Base-by-base conservation (phyloP, 1,140 invertebrate genomes). In the Polypedilum vanderplanki region DNA sequence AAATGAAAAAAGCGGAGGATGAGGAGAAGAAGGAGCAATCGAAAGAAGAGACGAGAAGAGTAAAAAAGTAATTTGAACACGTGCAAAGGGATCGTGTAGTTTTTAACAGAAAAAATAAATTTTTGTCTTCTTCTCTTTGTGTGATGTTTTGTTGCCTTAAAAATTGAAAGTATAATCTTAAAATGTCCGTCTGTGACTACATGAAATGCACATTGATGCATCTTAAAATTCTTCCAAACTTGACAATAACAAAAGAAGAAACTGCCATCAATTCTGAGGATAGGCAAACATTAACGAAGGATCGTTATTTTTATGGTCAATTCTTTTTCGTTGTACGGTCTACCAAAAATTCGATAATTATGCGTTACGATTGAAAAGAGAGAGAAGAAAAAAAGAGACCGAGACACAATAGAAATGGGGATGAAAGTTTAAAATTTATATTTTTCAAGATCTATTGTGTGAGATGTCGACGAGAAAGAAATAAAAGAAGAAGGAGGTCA, bases 341-440 rank as follows among this genome's bases (percentile, higher is more conserved):
- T 70, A 70, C 65, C 65, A 70, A 70, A 70, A 70, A 70, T 20
- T 70, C 65, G 17, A 70, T 70, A 70, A 70, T 70, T 70, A 70
- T 70, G 65, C 65, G 65, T 70, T 70, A 20, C 65, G 65, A 70
- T 18, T 20, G 20, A 70, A 70, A 70, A 18, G 17, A 57, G n/a
- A n/a, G 46, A 57, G 46, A 57, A 15, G 12, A 57, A 12, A n/a
- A 12, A 57, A 57, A 15, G 12, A 57, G n/a, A 57, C 10, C 15
- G 4, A 15, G 1, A n/a, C 1, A 57, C 46, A 57, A 57, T 57
- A n/a, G 46, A 15, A 12, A 57, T 15, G 12, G 46, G 46, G 46
- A 57, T 57, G 46, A 57, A 57, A 57, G 46, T 57, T 57, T 57
- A n/a, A 57, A n/a, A 57, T 57, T 57, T 46, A 4, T 57, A 57